Percentiles rank a stretch among this genome's conserved stretches.
Evolutionary conservation across 2,113 vertebrate species (phyloP).

Genomic region (Condylura cristata): DNA sequence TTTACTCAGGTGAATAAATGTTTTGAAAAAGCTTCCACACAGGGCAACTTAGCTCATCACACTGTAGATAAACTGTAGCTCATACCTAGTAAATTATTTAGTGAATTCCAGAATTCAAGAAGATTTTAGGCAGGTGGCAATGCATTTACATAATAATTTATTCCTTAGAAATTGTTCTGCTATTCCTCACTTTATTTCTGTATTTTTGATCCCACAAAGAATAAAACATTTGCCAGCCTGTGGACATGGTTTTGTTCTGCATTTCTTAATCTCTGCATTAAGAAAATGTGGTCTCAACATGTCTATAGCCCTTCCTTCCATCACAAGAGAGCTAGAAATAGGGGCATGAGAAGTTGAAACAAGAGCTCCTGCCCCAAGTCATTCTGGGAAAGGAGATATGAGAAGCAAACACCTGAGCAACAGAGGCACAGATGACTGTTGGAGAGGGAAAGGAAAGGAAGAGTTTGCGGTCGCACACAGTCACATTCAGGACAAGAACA

Average conservation of each 20-base stretch:
- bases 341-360: not conserved
- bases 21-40: slow-evolving; percentile 3
- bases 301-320: not conserved
- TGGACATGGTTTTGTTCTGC: not conserved
- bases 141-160: not conserved
- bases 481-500: not conserved
- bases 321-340: not conserved
- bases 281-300: not conserved
- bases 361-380: not conserved
- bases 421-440: not conserved
- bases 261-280: too few relatives aligned
- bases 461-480: too few relatives aligned
- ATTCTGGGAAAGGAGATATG: not conserved
- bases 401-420: not conserved
- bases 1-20: not conserved
- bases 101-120: not conserved
- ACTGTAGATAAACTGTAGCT: not conserved
- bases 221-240: not conserved
- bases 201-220: not conserved
- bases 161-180: not conserved
- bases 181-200: not conserved
- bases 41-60: not conserved
- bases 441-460: not conserved
- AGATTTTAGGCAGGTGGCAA: not conserved
- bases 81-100: not conserved